Conservation (phyloP, 2,888 invertebrate genomes). For the Petrophora chlorosata region DNA sequence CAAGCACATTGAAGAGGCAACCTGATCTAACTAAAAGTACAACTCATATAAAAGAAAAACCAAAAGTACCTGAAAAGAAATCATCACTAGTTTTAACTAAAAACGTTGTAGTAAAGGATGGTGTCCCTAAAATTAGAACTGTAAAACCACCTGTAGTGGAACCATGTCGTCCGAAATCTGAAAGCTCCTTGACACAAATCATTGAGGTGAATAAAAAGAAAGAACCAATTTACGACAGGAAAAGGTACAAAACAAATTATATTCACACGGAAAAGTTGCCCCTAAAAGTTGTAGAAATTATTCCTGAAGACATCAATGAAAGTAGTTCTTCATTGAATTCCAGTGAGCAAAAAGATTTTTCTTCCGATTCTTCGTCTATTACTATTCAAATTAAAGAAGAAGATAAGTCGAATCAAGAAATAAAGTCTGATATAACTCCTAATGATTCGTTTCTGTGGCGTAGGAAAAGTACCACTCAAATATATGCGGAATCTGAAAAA, state of each 20-base stretch:
- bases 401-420: conserved; percentile 56
- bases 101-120: conserved; percentile 79
- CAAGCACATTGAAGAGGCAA: conserved; percentile 66
- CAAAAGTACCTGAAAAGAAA: conserved; percentile 85
- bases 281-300: conserved; percentile 73
- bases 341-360: conserved; percentile 25
- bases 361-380: conserved; percentile 24
- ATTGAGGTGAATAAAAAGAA: conserved; percentile 54
- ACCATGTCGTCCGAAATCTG: conserved; percentile 43
- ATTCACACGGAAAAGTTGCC: conserved; percentile 75
- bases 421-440: conserved; percentile 76
- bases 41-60: conserved; percentile 74
- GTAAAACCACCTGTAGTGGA: conserved; percentile 59
- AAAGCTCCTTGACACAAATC: conserved; percentile 35
- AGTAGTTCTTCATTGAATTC: conserved; percentile 32
- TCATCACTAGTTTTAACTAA: conserved; percentile 79
- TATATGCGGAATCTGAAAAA: conserved; percentile 70
- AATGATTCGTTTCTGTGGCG: conserved; percentile 88
- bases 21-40: conserved; percentile 60
- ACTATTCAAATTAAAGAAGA: conserved; percentile 25
- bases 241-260: conserved; percentile 76
- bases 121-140: conserved; percentile 79
- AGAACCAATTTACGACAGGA: conserved; percentile 71
- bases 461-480: conserved; percentile 71
- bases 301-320: conserved; percentile 73